A percentile compares a stretch with the other conserved stretches of the same genome.
Evolutionary conservation across 2,113 vertebrate species (phyloP).

Genomic region (Toxotes chatareus): DNA sequence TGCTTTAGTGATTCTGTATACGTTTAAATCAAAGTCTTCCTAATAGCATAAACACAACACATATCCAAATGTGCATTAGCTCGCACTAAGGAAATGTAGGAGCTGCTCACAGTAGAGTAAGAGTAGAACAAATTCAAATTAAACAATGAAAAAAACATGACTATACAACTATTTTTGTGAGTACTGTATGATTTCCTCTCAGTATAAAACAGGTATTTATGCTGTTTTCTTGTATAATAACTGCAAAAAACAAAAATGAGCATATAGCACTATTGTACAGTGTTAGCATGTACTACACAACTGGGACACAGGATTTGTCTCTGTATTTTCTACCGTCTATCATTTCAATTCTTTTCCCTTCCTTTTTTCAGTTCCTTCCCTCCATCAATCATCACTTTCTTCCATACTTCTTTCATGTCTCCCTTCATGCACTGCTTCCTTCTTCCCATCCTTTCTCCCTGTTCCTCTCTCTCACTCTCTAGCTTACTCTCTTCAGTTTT

Average conservation of each 20-base stretch:
- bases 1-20: background rate
- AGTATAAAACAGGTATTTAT: too few relatives aligned
- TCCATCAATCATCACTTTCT: slow-evolving; percentile 30
- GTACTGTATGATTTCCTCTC: too few relatives aligned
- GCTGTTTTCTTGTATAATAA: too few relatives aligned
- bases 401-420: slow-evolving; percentile 8
- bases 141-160: too few relatives aligned
- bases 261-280: too few relatives aligned
- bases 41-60: too few relatives aligned
- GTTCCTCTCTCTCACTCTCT: background rate
- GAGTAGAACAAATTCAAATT: background rate
- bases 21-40: too few relatives aligned
- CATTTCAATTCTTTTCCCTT: background rate
- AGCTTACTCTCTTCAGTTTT: background rate
- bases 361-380: background rate
- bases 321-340: background rate
- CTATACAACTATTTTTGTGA: too few relatives aligned
- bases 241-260: too few relatives aligned
- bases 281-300: background rate
- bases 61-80: too few relatives aligned
- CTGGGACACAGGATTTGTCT: background rate
- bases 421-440: slow-evolving; percentile 30
- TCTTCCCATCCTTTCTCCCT: slow-evolving; percentile 3
- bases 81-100: background rate
- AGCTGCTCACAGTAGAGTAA: background rate